These are phyloP conservation scores for Meghimatium bilineatum DNA, from an alignment of 2,888 invertebrate species.

Conservation along the genomic window DNA sequence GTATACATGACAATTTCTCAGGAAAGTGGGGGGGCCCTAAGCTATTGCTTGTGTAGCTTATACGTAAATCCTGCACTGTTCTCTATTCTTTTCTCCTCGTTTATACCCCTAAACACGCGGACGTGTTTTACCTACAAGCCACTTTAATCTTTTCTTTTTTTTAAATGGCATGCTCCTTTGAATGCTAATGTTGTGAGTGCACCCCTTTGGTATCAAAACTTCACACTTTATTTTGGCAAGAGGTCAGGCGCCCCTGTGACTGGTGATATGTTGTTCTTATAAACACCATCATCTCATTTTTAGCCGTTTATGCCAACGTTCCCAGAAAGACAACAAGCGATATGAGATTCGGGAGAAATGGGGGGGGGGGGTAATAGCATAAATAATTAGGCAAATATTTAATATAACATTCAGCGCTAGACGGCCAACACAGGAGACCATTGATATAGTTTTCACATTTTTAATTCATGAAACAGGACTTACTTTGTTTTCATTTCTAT, in stretches of 20 bases:
- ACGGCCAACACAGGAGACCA: background rate
- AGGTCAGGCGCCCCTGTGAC: slow-evolving; percentile 4
- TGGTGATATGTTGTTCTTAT: slow-evolving; percentile 7
- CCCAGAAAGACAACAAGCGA: background rate
- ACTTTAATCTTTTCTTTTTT: background rate
- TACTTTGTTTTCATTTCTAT: too few species aligned
- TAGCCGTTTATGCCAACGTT: background rate
- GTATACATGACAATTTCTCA: too few species aligned
- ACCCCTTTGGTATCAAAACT: background rate
- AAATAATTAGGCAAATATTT: background rate
- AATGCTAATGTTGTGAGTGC: background rate
- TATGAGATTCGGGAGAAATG: background rate
- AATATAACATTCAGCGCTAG: background rate
- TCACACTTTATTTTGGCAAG: background rate
- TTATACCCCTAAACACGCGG: too few species aligned
- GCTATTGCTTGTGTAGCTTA: too few species aligned
- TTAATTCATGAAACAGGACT: too few species aligned
- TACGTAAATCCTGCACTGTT: too few species aligned
- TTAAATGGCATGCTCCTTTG: background rate
- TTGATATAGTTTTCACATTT: background rate
- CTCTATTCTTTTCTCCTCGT: too few species aligned
- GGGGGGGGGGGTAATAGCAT: too few species aligned
- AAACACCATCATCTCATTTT: slow-evolving; percentile 25
- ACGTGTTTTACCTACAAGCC: background rate
- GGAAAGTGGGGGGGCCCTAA: too few species aligned